Evolutionary conservation across 1,140 invertebrate species (phyloP).

Genomic region (Teleogryllus occipitalis): DNA sequence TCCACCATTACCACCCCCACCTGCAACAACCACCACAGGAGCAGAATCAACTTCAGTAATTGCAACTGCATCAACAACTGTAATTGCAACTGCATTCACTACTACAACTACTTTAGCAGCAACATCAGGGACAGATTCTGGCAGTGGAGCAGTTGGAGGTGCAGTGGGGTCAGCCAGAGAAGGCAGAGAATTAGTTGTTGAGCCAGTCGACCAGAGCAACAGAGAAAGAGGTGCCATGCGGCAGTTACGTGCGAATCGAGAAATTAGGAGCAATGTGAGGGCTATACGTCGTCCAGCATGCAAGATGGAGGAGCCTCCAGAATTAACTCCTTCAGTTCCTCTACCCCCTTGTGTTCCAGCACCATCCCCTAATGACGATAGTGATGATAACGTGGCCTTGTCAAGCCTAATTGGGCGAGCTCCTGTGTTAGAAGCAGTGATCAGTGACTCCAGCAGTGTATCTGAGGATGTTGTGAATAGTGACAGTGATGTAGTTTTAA

Average conservation of each 20-base stretch:
- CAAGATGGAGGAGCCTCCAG: not conserved
- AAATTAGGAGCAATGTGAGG: not conserved
- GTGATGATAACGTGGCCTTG: conserved; percentile 15
- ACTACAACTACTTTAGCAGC: not conserved
- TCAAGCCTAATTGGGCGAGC: conserved; percentile 9
- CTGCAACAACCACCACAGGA: no score
- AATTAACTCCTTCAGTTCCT: not conserved
- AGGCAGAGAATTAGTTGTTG: not conserved
- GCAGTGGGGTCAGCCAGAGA: no score
- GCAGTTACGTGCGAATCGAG: not conserved
- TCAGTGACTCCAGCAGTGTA: not conserved
- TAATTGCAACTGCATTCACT: not conserved
- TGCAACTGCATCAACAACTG: no score
- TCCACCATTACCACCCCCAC: no score
- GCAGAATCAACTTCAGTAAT: no score
- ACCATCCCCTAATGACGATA: not conserved
- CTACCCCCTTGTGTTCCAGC: not conserved
- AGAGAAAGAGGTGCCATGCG: not conserved
- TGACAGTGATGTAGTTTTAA: not conserved
- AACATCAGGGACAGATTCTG: no score
- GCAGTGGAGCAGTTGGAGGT: not conserved
- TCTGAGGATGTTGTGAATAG: not conserved
- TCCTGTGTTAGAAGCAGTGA: not conserved
- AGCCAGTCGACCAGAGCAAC: not conserved
- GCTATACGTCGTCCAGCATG: not conserved